Conservation (phyloP, 2,797 vertebrate species). For the Xiphorhynchus erythropygius region DNA sequence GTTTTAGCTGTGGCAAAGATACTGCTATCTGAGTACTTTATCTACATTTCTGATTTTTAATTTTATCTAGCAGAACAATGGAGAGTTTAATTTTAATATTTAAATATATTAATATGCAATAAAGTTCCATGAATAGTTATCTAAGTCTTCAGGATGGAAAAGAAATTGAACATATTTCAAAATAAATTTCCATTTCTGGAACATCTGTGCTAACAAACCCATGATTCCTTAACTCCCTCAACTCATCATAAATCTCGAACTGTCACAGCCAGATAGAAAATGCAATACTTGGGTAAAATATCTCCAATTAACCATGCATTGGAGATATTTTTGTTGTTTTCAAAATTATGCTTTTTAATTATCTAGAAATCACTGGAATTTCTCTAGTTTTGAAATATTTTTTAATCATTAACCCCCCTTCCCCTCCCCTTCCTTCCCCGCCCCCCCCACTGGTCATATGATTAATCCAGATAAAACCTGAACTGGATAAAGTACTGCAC, state of each 20-base stretch:
- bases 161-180: neutral
- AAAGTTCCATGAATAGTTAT: neutral
- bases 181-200: neutral
- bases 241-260: neutral
- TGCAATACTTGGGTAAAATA: neutral
- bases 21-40: neutral
- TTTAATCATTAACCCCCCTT: rapidly evolving
- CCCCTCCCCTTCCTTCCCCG: no score
- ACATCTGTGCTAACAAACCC: neutral
- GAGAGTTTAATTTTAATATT: neutral
- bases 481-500: neutral
- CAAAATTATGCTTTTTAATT: neutral
- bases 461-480: neutral
- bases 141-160: neutral
- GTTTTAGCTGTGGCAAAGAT: neutral
- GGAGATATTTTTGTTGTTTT: neutral
- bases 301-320: neutral
- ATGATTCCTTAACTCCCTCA: neutral
- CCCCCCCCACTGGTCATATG: neutral
- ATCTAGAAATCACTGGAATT: neutral
- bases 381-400: neutral
- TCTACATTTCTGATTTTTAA: neutral
- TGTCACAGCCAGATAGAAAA: neutral
- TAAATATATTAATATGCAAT: neutral
- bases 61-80: neutral